Conservation (phyloP, 92 coral and sea anemone species). For the Epizoanthus rinbou region DNA sequence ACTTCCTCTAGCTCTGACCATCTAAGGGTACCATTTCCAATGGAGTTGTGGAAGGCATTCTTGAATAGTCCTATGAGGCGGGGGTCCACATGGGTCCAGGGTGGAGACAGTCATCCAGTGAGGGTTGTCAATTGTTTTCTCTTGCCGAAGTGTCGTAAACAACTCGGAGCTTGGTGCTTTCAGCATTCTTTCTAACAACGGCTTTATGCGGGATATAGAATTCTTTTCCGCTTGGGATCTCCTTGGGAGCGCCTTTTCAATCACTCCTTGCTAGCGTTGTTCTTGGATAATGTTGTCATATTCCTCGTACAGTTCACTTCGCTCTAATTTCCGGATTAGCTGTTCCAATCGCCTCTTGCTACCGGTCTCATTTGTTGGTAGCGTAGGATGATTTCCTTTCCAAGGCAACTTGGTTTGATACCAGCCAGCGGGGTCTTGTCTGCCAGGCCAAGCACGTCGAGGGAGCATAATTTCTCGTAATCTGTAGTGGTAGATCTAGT, state of each 20-base stretch:
- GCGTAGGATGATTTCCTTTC: constrained; percentile 18
- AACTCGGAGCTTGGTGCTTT: background rate
- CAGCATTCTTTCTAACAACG: background rate
- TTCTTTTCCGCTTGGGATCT: background rate
- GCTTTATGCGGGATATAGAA: background rate
- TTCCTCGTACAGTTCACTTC: background rate
- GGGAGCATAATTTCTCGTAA: constrained; percentile 30
- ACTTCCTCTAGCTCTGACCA: no score
- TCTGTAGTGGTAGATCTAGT: constrained; percentile 27
- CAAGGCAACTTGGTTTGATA: constrained; percentile 35
- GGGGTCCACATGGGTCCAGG: background rate
- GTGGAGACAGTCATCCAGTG: background rate
- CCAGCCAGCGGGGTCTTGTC: constrained; percentile 39
- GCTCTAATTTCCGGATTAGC: background rate
- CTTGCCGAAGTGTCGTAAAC: background rate
- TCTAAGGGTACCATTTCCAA: no score
- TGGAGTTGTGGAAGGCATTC: no score
- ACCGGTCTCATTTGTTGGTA: background rate
- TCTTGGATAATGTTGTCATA: background rate
- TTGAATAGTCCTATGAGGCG: no score
- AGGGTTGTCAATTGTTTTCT: background rate
- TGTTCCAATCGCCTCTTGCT: background rate
- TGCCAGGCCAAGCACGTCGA: constrained; percentile 46
- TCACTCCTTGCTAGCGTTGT: background rate
- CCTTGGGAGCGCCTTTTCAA: background rate